Conservation (phyloP, 2,797 vertebrate genomes). For the Orestias chungarensis region DNA sequence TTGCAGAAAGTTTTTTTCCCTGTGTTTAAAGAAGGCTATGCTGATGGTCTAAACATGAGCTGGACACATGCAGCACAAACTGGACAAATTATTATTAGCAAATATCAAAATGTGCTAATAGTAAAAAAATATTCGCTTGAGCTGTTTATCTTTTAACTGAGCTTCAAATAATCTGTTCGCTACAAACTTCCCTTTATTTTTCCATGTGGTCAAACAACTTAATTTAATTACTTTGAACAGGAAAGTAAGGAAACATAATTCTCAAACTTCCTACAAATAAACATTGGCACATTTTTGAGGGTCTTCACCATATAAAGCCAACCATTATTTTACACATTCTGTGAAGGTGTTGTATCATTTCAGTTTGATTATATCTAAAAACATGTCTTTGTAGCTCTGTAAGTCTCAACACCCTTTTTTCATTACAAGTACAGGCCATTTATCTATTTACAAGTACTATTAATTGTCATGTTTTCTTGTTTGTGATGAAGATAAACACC, state of each 20-base stretch:
- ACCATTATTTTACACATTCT: no score
- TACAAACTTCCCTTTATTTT: neutral
- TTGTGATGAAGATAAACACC: neutral
- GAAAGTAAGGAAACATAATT: neutral
- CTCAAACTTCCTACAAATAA: neutral
- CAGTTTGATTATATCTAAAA: no score
- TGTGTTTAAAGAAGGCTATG: constrained; percentile 23
- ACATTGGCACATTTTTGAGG: no score
- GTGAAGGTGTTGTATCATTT: no score
- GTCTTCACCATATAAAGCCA: no score
- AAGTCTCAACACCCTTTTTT: no score
- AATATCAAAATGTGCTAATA: neutral
- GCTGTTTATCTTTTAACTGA: neutral
- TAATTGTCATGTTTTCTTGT: neutral
- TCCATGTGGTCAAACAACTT: neutral
- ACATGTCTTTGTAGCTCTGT: no score
- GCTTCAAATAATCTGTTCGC: neutral
- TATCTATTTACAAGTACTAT: no score
- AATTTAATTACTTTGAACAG: neutral
- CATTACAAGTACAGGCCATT: no score
- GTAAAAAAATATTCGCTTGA: no score
- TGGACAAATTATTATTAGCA: constrained; percentile 27
- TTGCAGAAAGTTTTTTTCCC: constrained; percentile 43
- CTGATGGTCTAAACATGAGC: constrained; percentile 44
- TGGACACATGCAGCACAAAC: constrained; percentile 32